phyloP scores from a whole-genome alignment of 2,888 invertebrate species.

The Synanthedon formicaeformis region DNA sequence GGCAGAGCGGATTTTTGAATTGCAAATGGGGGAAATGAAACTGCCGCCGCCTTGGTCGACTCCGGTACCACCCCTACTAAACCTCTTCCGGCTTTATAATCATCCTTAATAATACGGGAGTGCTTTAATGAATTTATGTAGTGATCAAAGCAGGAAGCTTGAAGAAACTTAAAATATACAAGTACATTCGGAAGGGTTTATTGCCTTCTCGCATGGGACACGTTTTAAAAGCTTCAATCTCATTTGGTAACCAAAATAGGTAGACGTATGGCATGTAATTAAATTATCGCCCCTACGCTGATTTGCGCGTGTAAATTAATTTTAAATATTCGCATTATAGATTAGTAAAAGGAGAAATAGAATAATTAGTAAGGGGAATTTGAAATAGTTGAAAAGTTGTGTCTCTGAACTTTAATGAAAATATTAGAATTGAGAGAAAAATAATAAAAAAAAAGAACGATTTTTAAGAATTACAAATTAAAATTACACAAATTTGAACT shows the following conservation, averaged over 20 bases:
- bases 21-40: constrained; percentile 66
- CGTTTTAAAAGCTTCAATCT: neutral
- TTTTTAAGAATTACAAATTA: too few species aligned
- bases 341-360: too few species aligned
- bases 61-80: constrained; percentile 27
- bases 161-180: constrained; percentile 19
- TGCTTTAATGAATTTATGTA: constrained; percentile 58
- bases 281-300: neutral
- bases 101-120: constrained; percentile 58
- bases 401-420: too few species aligned
- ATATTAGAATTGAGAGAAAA: too few species aligned
- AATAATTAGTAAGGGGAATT: too few species aligned
- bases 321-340: too few species aligned
- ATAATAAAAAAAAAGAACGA: too few species aligned
- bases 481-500: too few species aligned
- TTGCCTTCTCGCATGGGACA: constrained; percentile 9
- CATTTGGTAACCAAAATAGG: constrained; percentile 26
- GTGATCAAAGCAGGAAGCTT: constrained; percentile 48
- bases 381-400: too few species aligned
- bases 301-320: neutral
- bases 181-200: constrained; percentile 14
- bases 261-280: neutral
- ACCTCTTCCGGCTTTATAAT: constrained; percentile 55
- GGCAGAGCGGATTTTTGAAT: constrained; percentile 61
- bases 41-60: constrained; percentile 41